Conservation (phyloP, 2,888 invertebrate species). For the Ophion costatus region DNA sequence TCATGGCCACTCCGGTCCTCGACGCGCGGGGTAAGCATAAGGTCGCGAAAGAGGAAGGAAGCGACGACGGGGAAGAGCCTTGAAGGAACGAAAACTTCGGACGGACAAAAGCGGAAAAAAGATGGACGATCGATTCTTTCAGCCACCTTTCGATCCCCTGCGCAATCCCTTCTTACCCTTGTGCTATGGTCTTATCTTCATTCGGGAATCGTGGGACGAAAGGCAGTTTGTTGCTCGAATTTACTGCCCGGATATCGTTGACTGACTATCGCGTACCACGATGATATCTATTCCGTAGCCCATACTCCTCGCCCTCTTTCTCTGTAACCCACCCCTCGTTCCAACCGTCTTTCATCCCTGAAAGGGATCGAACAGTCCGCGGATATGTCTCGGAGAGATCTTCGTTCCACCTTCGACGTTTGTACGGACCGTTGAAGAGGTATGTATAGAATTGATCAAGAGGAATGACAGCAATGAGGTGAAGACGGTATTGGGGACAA, state of each 20-base stretch:
- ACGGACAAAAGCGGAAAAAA: constrained; percentile 39
- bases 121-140: constrained; percentile 35
- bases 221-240: constrained; percentile 75
- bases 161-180: constrained; percentile 30
- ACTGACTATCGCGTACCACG: constrained; percentile 69
- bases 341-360: constrained; percentile 29
- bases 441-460: not conserved
- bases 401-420: not conserved
- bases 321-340: constrained; percentile 6
- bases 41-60: constrained; percentile 35
- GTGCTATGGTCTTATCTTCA: constrained; percentile 49
- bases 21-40: constrained; percentile 13
- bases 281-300: constrained; percentile 68
- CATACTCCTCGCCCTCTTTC: not conserved
- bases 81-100: constrained; percentile 26
- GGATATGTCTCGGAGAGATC: constrained; percentile 11
- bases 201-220: constrained; percentile 56
- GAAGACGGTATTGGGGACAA: constrained; percentile 3
- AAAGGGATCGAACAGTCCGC: constrained; percentile 7
- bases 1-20: not conserved
- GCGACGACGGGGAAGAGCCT: not conserved
- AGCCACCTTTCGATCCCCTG: not conserved
- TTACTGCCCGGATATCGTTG: constrained; percentile 72
- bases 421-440: not conserved
- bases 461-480: not conserved